Percentiles rank a stretch among this genome's conserved stretches.
These are phyloP conservation scores for Dromas ardeola DNA, from an alignment of 2,113 vertebrate genomes.

Conservation along the genomic window DNA sequence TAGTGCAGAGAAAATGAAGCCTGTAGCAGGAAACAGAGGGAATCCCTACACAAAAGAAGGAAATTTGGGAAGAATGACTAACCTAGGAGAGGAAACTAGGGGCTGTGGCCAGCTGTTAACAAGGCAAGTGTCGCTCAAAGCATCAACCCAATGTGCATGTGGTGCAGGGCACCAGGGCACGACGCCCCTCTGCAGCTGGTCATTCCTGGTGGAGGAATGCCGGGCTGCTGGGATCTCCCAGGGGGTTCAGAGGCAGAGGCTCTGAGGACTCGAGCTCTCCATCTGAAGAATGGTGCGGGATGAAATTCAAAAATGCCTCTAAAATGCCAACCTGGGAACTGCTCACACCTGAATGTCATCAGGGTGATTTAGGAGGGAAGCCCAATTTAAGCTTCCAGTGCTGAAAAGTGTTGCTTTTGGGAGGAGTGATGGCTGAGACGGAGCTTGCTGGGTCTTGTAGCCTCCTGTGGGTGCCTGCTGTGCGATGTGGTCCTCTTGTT, in stretches of 20 bases:
- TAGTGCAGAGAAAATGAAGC: background rate
- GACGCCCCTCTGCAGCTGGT: too few species aligned
- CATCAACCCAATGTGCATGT: background rate
- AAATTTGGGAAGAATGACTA: slow-evolving; percentile 59
- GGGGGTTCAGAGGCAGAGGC: background rate
- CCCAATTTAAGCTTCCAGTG: background rate
- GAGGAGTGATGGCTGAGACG: background rate
- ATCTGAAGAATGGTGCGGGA: background rate
- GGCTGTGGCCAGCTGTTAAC: background rate
- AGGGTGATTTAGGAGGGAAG: background rate
- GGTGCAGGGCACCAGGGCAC: background rate
- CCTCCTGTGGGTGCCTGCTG: background rate
- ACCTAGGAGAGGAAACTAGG: slow-evolving; percentile 50
- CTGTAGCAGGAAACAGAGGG: slow-evolving; percentile 39
- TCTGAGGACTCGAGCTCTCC: background rate
- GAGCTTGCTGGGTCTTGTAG: background rate
- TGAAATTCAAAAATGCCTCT: background rate
- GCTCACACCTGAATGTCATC: background rate
- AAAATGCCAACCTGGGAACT: background rate
- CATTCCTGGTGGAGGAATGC: background rate
- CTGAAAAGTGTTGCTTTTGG: background rate
- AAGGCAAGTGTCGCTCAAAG: background rate
- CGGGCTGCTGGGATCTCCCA: background rate
- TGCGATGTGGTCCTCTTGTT: background rate
- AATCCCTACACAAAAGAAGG: slow-evolving; percentile 73